Evolutionary conservation across 2,888 invertebrate species (phyloP), one percentile per base, ranked within the genome.

Genomic region (Leptopterna dolabrata): DNA sequence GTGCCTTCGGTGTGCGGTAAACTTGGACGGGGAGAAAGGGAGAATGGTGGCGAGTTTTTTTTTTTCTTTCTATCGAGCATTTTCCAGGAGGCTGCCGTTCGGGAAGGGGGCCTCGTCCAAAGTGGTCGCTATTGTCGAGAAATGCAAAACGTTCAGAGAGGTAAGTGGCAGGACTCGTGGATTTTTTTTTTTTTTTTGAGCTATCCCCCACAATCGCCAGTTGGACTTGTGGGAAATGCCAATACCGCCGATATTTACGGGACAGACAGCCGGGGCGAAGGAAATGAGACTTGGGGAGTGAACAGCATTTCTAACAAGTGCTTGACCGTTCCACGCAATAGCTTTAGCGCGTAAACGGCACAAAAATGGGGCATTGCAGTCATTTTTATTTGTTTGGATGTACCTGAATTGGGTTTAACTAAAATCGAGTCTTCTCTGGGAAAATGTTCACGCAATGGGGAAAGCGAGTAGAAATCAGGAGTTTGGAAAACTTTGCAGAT

Each of bases 61-160:
- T 24, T 19, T 24, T 24, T 2, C 55, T 0, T 24, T 9, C 0
- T 7, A 63, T 0, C 24, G 24, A 24, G 24, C 24, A 7, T 63
- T 63, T 27, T 63, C 63, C 51, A 16, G 51, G 51, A 45, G 51
- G 51, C n/a, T 51, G 51, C 14, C 51, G 63, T 63, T 24, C 24
- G 24, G 7, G 24, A 63, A 7, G 7, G 63, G 63, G 2, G 3
- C 55, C 19, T 9, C 27, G 0, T 27, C 63, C 63, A 63, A 63
- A 63, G 63, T 63, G 63, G 63, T 24, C 63, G 63, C 63, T 63
- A 63, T 63, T 63, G 63, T 63, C 24, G 63, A 63, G 63, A 63
- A 63, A 63, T 63, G 63, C 63, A 63, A 63, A 63, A 63, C 63
- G 9, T 63, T 27, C 24, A 24, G 63, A 63, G 63, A 63, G 63